Base-by-base conservation (phyloP, 2,888 invertebrate genomes). In the Brassicogethes aeneus region DNA sequence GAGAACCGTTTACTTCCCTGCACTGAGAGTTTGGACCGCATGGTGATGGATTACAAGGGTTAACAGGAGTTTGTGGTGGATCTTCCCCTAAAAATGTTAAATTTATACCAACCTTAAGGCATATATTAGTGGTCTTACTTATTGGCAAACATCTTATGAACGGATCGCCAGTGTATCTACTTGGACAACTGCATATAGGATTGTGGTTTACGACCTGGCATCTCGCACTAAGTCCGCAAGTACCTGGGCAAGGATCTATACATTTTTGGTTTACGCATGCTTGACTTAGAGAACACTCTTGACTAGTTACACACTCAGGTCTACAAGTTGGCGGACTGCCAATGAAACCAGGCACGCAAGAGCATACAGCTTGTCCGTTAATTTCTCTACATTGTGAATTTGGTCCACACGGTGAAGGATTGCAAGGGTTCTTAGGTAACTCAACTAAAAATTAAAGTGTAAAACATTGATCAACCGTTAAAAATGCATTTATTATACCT, bases 181-280 rank as follows among this genome's bases (percentile, higher is more conserved):
- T 59, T 3, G 77, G 77, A 56, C 85, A 85, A 39, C 74, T 76
- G 56, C 85, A 85, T 60, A 81, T 78, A 30, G 86, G 85, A 54
- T 78, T 80, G 60, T 87, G 86, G 54, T 83, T 83, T 10, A 79
- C 74, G 2, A 85, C 83, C 56, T 77, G 75, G 55, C 86, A 87
- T 36, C 76, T 58, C 1, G 85, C 83, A 57, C 78, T 78, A 34
- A 78, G 68, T 12, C 85, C 86, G 58, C 86, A 87, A 8, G 82
- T 79, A 17, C 84, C 83, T 2, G 79, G 79, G 48, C 85, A 85
- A n/a, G 85, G 85, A 62, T 85, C 80, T 57, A 76, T 75, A 58
- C 85, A 86, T 69, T 81, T 83, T 58, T 78, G 75, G 56, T 80
- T 82, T 41, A 80, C 77, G 56, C 86, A 86, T 10, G 85, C 82